A percentile compares a stretch with the other conserved stretches of the same genome.
Conservation (phyloP, 2,797 vertebrate genomes). For the Delichon dasypus region DNA sequence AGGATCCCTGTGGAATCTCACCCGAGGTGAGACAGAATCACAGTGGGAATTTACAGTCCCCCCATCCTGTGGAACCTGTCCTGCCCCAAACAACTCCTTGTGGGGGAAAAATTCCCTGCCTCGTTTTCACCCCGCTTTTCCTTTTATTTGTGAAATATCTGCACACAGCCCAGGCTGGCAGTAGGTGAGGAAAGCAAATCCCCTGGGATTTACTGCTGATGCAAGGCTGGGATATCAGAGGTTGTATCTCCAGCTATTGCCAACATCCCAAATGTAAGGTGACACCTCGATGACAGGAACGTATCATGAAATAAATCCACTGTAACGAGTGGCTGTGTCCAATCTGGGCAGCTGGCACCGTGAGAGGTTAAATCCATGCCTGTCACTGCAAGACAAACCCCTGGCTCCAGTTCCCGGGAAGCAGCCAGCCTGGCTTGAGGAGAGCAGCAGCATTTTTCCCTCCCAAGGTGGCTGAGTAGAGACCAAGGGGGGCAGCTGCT, state of each 20-base stretch:
- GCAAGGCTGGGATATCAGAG: neutral
- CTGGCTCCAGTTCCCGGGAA: neutral
- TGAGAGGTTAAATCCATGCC: neutral
- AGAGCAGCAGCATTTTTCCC: neutral
- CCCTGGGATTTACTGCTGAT: neutral
- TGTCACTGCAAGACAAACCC: neutral
- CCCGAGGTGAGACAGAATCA: neutral
- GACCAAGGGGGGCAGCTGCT: neutral
- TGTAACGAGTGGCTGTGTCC: neutral
- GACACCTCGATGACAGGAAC: neutral
- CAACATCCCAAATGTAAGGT: neutral
- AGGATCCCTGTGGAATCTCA: neutral
- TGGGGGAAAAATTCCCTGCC: neutral
- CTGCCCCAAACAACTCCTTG: neutral
- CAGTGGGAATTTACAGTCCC: neutral
- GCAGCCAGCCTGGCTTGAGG: neutral
- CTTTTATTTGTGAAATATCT: neutral
- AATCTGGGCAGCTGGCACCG: neutral
- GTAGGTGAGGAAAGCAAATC: neutral
- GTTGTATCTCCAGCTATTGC: neutral
- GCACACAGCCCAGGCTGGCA: neutral
- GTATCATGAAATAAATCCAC: neutral
- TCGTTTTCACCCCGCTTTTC: rapidly evolving
- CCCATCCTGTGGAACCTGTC: neutral
- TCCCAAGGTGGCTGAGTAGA: neutral